These are phyloP conservation scores for Chrysolina americana DNA, from an alignment of 2,888 invertebrate genomes.

Conservation along the genomic window DNA sequence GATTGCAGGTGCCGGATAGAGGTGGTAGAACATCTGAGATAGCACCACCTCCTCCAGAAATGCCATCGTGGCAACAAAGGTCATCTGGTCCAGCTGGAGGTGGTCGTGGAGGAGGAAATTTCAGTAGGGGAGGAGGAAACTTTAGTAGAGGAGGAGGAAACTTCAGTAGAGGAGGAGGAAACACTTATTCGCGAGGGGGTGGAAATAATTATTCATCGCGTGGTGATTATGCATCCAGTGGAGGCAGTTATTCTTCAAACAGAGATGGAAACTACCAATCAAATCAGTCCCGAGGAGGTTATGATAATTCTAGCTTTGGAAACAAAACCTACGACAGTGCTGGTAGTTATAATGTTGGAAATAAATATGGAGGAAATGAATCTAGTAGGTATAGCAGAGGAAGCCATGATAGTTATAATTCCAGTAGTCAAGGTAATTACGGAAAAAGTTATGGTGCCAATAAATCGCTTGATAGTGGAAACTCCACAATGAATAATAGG, in stretches of 20 bases:
- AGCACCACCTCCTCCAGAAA: slow-evolving; percentile 95
- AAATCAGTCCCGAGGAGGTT: slow-evolving; percentile 36
- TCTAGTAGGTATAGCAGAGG: slow-evolving; percentile 24
- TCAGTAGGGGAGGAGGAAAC: slow-evolving; percentile 63
- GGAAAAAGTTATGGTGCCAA: slow-evolving; percentile 49
- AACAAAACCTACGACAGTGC: slow-evolving; percentile 54
- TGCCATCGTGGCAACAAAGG: slow-evolving; percentile 94
- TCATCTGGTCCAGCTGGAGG: slow-evolving; percentile 70
- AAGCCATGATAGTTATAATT: neutral
- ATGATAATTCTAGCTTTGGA: slow-evolving; percentile 42
- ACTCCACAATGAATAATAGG: slow-evolving; percentile 51
- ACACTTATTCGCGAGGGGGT: slow-evolving; percentile 53
- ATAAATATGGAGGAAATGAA: slow-evolving; percentile 26
- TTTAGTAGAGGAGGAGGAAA: slow-evolving; percentile 62
- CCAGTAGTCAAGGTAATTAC: slow-evolving; percentile 22
- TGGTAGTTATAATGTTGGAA: slow-evolving; percentile 49
- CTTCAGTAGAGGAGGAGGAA: slow-evolving; percentile 60
- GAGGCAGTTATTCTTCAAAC: slow-evolving; percentile 40
- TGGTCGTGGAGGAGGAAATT: slow-evolving; percentile 68
- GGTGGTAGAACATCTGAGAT: slow-evolving; percentile 94
- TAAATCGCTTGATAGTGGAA: slow-evolving; percentile 48
- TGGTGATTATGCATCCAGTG: slow-evolving; percentile 51
- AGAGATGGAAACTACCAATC: slow-evolving; percentile 33
- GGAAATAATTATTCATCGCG: slow-evolving; percentile 43
- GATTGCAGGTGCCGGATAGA: slow-evolving; percentile 87